Evolutionary conservation across 2,113 vertebrate species (phyloP), one percentile per base, ranked within the genome.

Genomic region (Rissa tridactyla): DNA sequence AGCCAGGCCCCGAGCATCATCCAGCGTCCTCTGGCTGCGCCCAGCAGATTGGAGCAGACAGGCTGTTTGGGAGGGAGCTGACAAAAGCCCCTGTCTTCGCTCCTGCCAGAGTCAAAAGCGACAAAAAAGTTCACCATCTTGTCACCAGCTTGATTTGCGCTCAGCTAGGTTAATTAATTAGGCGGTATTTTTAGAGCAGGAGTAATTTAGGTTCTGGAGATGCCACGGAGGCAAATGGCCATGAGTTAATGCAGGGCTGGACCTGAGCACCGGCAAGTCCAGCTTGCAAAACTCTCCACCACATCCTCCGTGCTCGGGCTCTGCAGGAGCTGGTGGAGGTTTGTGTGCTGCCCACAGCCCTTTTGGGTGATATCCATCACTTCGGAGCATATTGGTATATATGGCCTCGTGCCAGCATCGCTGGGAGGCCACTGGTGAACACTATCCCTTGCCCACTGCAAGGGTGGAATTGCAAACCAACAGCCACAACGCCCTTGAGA

Each of bases 161-260:
- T 47, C 66, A 1, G 47, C 8, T 13, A 46, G 60, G 54, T n/a
- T 42, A 20, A 9, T 68, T 22, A 55, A 86, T 55, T 14, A 6
- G 0, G 0, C 2, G 3, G 30, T 69, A 42, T 55, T 82, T 64
- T 52, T 30, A 22, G 46, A 22, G 64, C 12, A 4, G 57, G 66
- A 75, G n/a, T 64, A 30, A 78, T 69, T 73, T 30, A 54, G 86
- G 34, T 17, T 34, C 36, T 26, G 38, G 40, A 64, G 68, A 5
- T 14, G n/a, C 29, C 1, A 0, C 0, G 0, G 20, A 22, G 4
- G 65, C 9, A 54, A 62, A 32, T 5, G 26, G 51, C 20, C 6
- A 0, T 20, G 40, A 62, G 86, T 76, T 85, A 66, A 68, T 78
- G 42, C 54, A 68, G 76, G 65, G 58, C 70, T 46, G 58, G 93